Evolutionary conservation across 2,113 vertebrate species (phyloP).

Genomic region (Neofelis nebulosa): DNA sequence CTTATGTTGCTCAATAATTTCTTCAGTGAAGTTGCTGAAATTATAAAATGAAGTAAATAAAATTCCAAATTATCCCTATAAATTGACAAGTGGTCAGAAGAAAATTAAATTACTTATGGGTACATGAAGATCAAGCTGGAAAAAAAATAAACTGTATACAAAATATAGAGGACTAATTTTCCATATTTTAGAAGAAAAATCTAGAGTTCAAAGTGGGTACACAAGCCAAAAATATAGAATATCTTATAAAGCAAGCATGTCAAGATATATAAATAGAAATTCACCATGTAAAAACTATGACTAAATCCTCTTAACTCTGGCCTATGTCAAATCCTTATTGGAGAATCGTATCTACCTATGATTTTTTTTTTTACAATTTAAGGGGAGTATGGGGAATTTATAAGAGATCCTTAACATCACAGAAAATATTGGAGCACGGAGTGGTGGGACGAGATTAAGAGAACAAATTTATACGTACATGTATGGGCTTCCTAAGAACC

Average conservation of each 20-base stretch:
- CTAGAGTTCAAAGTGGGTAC: not conserved
- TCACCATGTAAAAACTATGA: not conserved
- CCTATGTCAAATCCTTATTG: not conserved
- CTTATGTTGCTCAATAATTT: slow-evolving; percentile 37
- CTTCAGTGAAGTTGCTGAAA: slow-evolving; percentile 13
- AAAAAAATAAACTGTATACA: slow-evolving; percentile 23
- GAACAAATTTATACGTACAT: not conserved
- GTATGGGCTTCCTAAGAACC: not conserved
- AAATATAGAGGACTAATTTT: slow-evolving; percentile 18
- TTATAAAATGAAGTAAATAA: slow-evolving; percentile 19
- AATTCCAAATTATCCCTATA: not conserved
- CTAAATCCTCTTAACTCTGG: slow-evolving; percentile 24
- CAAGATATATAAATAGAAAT: not conserved
- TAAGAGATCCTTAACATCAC: not conserved
- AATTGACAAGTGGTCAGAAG: slow-evolving; percentile 12
- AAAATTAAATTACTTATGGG: not conserved
- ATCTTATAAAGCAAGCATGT: not conserved
- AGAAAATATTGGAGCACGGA: not conserved
- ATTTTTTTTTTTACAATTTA: not conserved
- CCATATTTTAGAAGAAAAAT: not conserved
- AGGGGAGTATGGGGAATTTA: not conserved
- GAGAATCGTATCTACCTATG: not conserved
- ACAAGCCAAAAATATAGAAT: not conserved
- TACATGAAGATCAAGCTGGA: not conserved
- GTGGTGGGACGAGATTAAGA: not conserved